Base-by-base conservation (phyloP, 2,797 vertebrate genomes). In the Erpetoichthys calabaricus region DNA sequence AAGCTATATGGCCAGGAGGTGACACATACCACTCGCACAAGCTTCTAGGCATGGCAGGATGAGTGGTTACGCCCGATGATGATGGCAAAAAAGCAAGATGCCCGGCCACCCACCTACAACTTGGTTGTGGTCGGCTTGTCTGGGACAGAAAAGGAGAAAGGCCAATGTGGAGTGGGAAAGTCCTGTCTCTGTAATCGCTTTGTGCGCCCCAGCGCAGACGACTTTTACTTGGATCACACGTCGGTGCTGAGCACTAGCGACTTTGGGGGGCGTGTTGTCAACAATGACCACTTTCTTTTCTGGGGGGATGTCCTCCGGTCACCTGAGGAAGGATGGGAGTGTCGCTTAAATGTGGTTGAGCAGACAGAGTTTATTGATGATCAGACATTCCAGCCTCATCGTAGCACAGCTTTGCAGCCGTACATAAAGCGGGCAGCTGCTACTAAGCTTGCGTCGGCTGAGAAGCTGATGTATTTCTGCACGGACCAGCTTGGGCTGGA, bases 401-500 rank as follows among this genome's bases (percentile, higher is more conserved):
- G 96, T 59, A 97, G 92, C 83, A 99, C 96, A 0, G 94, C 96
- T 2, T 73, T 99, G 64, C 94, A 97, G 73, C 96, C 96, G 50
- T 99, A 99, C 65, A 91, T 98, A 73, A 99, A 97, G 62, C 74
- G 96, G 53, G 94, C 94, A 1, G 94, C 96, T 1, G 91, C 91
- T 4, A 88, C 81, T 73, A 99, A 99, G 68, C 72, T 99, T 56
- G 92, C 94, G 1, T 98, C 96, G 0, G 96, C 96, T 3, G 96
- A 99, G 70, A 99, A 99, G 65, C 86, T 99, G 55, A 99, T 99
- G 96, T 99, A 99, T 73, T 97, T 99, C 78, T 99, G 96, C 80
- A 99, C 94, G 51, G 96, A 99, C 73, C 96, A 99, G 80, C 77
- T 99, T 45, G 96, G 96, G 1, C 71, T 99, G 71, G 96, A 99